Evolutionary conservation across 2,113 vertebrate species (phyloP).

Genomic region (Rostratula benghalensis): DNA sequence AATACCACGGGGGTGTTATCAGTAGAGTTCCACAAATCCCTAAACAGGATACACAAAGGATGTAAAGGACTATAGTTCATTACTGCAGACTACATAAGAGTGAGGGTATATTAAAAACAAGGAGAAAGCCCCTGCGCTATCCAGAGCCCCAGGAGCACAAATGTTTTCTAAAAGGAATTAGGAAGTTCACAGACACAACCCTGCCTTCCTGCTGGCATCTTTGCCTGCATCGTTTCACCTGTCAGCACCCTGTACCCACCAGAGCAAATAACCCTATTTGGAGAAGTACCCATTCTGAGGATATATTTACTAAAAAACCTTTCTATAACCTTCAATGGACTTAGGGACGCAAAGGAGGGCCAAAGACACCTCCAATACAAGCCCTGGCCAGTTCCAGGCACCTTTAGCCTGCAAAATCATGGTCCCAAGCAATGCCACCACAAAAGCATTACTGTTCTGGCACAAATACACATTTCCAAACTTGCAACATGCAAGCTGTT

Average conservation of each 20-base stretch:
- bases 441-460: not conserved
- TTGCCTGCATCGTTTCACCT: not conserved
- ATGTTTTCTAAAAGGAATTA: not conserved
- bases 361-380: not conserved
- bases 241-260: not conserved
- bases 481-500: not conserved
- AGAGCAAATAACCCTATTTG: not conserved
- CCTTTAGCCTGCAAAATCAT: not conserved
- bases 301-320: not conserved
- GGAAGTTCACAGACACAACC: not conserved
- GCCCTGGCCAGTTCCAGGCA: not conserved
- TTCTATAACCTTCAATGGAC: not conserved
- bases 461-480: not conserved
- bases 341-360: not conserved
- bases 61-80: not conserved
- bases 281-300: not conserved
- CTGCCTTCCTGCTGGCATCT: too few relatives aligned
- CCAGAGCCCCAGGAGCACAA: not conserved
- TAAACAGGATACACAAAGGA: not conserved
- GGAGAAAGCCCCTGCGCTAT: not conserved
- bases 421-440: not conserved
- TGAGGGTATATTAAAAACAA: not conserved
- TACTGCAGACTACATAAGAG: not conserved
- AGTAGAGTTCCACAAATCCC: not conserved
- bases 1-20: accelerated